These are phyloP conservation scores for Delia radicum DNA, from an alignment of 1,140 invertebrate species.

Conservation along the genomic window DNA sequence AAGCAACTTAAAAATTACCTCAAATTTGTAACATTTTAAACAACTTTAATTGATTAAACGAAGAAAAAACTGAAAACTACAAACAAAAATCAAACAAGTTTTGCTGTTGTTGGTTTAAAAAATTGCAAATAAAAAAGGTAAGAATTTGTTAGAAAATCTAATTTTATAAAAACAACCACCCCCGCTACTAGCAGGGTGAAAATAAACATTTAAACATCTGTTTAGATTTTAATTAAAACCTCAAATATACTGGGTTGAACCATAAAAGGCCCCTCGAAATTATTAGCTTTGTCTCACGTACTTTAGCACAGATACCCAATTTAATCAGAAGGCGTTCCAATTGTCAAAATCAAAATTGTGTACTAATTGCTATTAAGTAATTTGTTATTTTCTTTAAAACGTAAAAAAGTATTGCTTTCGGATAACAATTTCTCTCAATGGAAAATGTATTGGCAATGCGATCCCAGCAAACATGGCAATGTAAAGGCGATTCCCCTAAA, in stretches of 20 bases:
- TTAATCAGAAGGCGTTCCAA: too few relatives aligned
- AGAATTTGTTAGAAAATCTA: neutral
- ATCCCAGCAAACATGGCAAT: too few relatives aligned
- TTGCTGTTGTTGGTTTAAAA: neutral
- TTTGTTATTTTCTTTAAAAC: too few relatives aligned
- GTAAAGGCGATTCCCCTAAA: too few relatives aligned
- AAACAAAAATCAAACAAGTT: too few relatives aligned
- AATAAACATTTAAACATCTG: neutral
- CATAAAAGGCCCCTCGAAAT: neutral
- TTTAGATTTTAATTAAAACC: neutral
- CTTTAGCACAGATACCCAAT: too few relatives aligned
- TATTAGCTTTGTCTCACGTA: too few relatives aligned
- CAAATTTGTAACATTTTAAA: neutral
- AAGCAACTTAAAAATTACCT: neutral
- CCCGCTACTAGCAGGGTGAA: neutral
- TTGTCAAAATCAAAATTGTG: too few relatives aligned
- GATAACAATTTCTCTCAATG: too few relatives aligned
- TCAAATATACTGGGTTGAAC: neutral
- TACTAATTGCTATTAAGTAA: too few relatives aligned
- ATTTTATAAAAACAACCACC: neutral
- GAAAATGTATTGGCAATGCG: too few relatives aligned
- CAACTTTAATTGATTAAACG: neutral
- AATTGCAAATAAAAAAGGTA: neutral
- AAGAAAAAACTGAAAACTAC: neutral
- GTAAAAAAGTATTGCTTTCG: too few relatives aligned